A percentile compares a stretch with the other conserved stretches of the same genome.
Evolutionary conservation across 2,113 vertebrate species (phyloP).

Genomic region (Engystomops pustulosus): DNA sequence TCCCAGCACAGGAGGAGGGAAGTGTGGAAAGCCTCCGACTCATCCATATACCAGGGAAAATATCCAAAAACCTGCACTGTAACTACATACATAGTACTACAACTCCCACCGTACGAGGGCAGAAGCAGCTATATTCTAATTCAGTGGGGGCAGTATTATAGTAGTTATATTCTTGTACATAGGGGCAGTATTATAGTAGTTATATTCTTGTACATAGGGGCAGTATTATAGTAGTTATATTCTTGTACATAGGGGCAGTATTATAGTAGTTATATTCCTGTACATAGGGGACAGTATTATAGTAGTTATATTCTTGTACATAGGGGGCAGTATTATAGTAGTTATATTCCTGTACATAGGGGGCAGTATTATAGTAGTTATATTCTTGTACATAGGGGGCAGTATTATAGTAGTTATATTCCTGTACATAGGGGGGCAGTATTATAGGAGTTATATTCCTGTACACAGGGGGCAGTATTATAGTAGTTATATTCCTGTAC

Average conservation of each 20-base stretch:
- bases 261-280: conserved; percentile 7
- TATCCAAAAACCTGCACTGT: not conserved
- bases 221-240: conserved; percentile 18
- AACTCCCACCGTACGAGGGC: not conserved
- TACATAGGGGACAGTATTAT: conserved; percentile 9
- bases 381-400: not conserved
- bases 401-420: too few relatives aligned
- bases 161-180: not conserved
- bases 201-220: not conserved
- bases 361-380: not conserved
- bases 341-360: not conserved
- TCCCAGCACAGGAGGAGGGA: not conserved
- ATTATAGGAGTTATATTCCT: not conserved
- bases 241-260: not conserved
- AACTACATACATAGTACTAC: not conserved
- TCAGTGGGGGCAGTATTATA: not conserved
- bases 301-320: conserved; percentile 10
- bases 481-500: not conserved
- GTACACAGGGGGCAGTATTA: too few relatives aligned
- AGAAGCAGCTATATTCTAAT: not conserved
- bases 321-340: not conserved
- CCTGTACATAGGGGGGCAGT: not conserved
- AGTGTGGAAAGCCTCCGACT: conserved; percentile 1
- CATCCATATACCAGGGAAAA: not conserved
- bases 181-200: conserved; percentile 1